A percentile compares a stretch with the other conserved stretches of the same genome.
Conservation (phyloP, 2,888 invertebrate genomes). For the Pollenia angustigena region DNA sequence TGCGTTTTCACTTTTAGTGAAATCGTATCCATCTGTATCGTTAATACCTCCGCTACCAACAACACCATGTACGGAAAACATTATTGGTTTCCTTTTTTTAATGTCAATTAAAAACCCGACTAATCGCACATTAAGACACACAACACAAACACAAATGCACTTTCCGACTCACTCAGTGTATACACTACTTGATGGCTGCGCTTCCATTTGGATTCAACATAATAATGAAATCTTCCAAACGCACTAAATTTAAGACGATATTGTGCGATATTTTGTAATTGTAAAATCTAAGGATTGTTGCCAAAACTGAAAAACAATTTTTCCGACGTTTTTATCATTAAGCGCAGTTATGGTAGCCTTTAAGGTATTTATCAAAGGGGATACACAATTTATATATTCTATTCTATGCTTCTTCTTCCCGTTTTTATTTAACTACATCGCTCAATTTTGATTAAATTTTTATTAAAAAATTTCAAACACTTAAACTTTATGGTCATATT, state of each 20-base stretch:
- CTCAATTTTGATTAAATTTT: no score
- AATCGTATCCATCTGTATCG: constrained; percentile 86
- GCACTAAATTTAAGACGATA: neutral
- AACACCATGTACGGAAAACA: constrained; percentile 86
- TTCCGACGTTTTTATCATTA: constrained; percentile 33
- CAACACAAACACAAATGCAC: constrained; percentile 19
- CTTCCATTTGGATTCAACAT: constrained; percentile 40
- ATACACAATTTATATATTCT: constrained; percentile 70
- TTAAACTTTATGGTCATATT: neutral
- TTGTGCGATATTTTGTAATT: neutral
- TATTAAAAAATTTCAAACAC: neutral
- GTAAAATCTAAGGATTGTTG: neutral
- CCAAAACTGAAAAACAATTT: neutral
- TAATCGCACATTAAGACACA: constrained; percentile 7
- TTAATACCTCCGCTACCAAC: constrained; percentile 63
- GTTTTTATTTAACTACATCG: constrained; percentile 24
- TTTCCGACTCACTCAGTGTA: constrained; percentile 19
- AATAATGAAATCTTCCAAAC: constrained; percentile 7
- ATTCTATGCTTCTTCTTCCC: constrained; percentile 46
- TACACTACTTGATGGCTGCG: constrained; percentile 22
- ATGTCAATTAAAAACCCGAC: constrained; percentile 19
- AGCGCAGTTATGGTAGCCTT: constrained; percentile 23
- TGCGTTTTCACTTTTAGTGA: constrained; percentile 94
- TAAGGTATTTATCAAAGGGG: constrained; percentile 62
- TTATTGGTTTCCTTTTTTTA: constrained; percentile 78